Evolutionary conservation across 1,140 invertebrate species (phyloP), one percentile per base, ranked within the genome.

Genomic region (Heliothis subflexa): DNA sequence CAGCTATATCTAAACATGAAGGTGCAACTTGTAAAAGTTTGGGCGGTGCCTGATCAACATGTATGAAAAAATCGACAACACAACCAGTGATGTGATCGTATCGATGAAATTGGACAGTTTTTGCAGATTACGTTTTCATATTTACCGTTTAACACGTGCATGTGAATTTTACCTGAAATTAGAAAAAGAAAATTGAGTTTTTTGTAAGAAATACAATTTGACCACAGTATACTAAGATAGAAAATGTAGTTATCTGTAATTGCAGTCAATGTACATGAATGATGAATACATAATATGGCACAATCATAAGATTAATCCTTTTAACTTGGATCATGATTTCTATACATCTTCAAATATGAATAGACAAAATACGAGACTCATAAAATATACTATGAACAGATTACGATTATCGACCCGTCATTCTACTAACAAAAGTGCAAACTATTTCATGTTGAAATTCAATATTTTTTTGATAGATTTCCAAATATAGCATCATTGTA

Each of bases 1-100:
- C 54, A 59, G 66, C 50, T 71, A 82, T 83, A 82, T 62, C 74
- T 78, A 84, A 80, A 79, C 74, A 82, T 78, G 78, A 72, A 76
- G 78, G 40, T 82, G 61, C 33, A 76, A 78, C 21, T 79, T 59
- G 33, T 47, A 74, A 75, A 76, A 18, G 59, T 4, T 25, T 12
- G n/a, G n/a, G 47, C 49, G 25, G 33, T 71, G 62, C 76, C 66
- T 80, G 66, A 80, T 80, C 64, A 70, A 73, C 74, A 77, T 80
- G 66, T 54, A 25, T 49, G 71, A 50, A 25, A 47, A 45, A 57
- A 40, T 40, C 45, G n/a, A 64, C n/a, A 40, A 50, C 21, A 52
- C 9, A 1, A 33, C 10, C 57, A 75, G 10, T 50, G 52, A 47
- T 59, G 40, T 11, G 33, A 59, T 28, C 18, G 13, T 54, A 40